These are phyloP conservation scores for Protosalanx chinensis DNA, from an alignment of 2,797 vertebrate species.

Conservation along the genomic window DNA sequence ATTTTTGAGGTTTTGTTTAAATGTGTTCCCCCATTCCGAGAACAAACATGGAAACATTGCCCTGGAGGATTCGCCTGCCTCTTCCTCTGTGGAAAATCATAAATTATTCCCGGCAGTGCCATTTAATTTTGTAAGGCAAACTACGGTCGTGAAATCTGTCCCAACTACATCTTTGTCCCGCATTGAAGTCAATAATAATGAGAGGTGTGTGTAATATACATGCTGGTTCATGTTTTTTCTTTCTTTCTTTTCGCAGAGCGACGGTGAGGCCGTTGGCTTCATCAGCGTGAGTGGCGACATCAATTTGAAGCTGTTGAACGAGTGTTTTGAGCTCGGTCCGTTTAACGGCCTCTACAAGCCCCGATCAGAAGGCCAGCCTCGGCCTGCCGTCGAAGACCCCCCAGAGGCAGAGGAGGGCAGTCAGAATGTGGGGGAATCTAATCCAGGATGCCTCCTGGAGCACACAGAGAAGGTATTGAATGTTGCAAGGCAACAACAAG, in stretches of 20 bases:
- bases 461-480: slow-evolving; percentile 7
- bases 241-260: slow-evolving; percentile 65
- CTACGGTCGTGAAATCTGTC: neutral
- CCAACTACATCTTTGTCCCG: neutral
- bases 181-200: neutral
- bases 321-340: slow-evolving; percentile 76
- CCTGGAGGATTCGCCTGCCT: slow-evolving; percentile 38
- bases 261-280: slow-evolving; percentile 77
- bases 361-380: slow-evolving; percentile 47
- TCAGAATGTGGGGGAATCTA: neutral
- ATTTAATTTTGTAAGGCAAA: neutral
- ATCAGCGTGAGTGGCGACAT: slow-evolving; percentile 76
- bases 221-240: neutral
- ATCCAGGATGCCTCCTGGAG: slow-evolving; percentile 1
- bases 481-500: neutral
- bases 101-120: slow-evolving; percentile 17
- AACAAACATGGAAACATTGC: slow-evolving; percentile 50
- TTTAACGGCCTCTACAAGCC: slow-evolving; percentile 76
- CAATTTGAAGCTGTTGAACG: slow-evolving; percentile 70
- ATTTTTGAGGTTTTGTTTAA: slow-evolving; percentile 58
- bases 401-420: neutral
- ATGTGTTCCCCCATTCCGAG: slow-evolving; percentile 38
- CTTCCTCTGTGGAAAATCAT: slow-evolving; percentile 26
- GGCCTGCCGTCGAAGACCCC: slow-evolving; percentile 25
- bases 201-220: neutral